Evolutionary conservation across 2,797 vertebrate species (phyloP).

Genomic region (Strix occidentalis): DNA sequence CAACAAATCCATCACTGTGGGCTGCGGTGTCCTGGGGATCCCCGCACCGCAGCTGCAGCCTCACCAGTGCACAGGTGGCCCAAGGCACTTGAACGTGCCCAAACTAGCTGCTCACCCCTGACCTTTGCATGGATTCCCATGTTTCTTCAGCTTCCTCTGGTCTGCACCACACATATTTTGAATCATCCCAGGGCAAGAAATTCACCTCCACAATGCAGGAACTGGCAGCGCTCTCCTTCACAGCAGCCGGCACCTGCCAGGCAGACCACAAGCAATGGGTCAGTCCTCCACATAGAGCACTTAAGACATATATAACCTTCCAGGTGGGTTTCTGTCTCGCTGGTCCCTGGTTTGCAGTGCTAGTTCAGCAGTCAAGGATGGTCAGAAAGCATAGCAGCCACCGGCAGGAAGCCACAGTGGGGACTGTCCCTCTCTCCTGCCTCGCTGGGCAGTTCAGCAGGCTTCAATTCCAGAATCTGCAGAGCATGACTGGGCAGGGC

Average conservation of each 20-base stretch:
- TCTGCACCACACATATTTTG: neutral
- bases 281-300: neutral
- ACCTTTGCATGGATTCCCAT: neutral
- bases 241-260: fast-evolving
- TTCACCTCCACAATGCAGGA: neutral
- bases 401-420: neutral
- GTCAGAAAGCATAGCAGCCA: fast-evolving
- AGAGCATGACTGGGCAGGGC: neutral
- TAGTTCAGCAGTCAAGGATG: neutral
- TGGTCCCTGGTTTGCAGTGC: fast-evolving
- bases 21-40: neutral
- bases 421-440: neutral
- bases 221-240: neutral
- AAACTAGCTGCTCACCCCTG: neutral
- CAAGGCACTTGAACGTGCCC: neutral
- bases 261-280: fast-evolving
- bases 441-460: neutral
- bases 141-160: neutral
- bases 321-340: neutral
- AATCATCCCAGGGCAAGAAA: neutral
- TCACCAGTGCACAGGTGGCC: neutral
- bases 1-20: neutral
- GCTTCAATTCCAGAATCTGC: neutral
- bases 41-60: neutral
- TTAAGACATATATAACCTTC: neutral